These are phyloP conservation scores for Rhea americana DNA, from an alignment of 2,113 vertebrate genomes.

Conservation along the genomic window DNA sequence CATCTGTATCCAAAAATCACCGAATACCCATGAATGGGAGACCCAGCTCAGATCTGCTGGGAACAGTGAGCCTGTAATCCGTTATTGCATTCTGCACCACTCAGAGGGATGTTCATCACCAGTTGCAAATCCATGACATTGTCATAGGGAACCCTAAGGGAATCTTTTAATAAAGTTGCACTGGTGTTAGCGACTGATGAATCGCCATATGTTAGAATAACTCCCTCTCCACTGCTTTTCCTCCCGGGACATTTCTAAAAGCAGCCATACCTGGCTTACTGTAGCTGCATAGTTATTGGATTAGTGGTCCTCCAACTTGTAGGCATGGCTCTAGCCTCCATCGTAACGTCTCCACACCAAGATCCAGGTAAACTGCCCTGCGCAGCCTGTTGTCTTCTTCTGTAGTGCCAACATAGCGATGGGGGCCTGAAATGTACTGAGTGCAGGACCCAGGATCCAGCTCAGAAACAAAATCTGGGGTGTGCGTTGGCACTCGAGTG, in stretches of 20 bases:
- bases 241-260: not conserved
- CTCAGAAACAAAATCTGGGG: not conserved
- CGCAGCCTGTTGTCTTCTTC: not conserved
- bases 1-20: not conserved
- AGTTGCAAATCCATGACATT: not conserved
- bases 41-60: not conserved
- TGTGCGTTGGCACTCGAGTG: not conserved
- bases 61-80: not conserved
- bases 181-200: not conserved
- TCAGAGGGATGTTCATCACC: not conserved
- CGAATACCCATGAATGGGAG: not conserved
- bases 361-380: not conserved
- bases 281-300: not conserved
- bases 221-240: not conserved
- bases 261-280: not conserved
- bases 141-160: not conserved
- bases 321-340: not conserved
- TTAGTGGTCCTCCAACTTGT: not conserved
- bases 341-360: not conserved
- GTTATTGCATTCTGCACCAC: not conserved
- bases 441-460: not conserved
- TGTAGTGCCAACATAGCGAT: fast-evolving
- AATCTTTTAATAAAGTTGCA: conserved; percentile 1
- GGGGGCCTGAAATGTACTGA: not conserved
- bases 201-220: not conserved